Conservation (phyloP, 2,113 vertebrate species). For the Ursus arctos region DNA sequence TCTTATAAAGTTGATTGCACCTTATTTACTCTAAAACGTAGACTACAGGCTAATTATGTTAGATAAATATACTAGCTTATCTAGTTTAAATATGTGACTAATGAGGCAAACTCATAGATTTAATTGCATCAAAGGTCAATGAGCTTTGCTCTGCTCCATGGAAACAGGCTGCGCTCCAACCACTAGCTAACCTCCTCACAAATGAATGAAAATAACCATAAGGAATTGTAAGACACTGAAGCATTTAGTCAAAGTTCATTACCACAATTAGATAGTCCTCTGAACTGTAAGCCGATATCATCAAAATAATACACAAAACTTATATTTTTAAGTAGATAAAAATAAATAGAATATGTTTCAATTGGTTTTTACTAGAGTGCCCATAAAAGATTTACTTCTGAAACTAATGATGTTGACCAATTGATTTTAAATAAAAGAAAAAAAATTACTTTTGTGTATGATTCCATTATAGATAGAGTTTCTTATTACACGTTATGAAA, state of each 20-base stretch:
- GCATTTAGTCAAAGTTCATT: background rate
- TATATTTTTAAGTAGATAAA: background rate
- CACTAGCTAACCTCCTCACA: background rate
- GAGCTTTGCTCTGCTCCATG: constrained; percentile 52
- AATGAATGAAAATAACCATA: constrained; percentile 46
- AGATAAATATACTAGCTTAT: constrained; percentile 65
- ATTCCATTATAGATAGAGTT: background rate
- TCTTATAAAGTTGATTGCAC: background rate
- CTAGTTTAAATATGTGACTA: constrained; percentile 64
- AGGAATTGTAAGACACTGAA: background rate
- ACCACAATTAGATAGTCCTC: background rate
- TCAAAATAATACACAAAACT: background rate
- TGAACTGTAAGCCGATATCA: background rate
- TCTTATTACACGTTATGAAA: background rate
- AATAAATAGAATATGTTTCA: background rate
- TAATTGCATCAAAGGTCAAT: constrained; percentile 66
- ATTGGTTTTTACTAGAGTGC: background rate
- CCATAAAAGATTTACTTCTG: background rate
- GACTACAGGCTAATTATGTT: background rate
- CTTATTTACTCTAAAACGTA: constrained; percentile 10
- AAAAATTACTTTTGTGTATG: background rate
- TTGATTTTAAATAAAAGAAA: too few relatives aligned
- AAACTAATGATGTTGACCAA: background rate
- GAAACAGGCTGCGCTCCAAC: background rate
- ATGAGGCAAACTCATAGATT: constrained; percentile 56